These are phyloP conservation scores for Anseranas semipalmata DNA, from an alignment of 2,113 vertebrate genomes.

Conservation along the genomic window DNA sequence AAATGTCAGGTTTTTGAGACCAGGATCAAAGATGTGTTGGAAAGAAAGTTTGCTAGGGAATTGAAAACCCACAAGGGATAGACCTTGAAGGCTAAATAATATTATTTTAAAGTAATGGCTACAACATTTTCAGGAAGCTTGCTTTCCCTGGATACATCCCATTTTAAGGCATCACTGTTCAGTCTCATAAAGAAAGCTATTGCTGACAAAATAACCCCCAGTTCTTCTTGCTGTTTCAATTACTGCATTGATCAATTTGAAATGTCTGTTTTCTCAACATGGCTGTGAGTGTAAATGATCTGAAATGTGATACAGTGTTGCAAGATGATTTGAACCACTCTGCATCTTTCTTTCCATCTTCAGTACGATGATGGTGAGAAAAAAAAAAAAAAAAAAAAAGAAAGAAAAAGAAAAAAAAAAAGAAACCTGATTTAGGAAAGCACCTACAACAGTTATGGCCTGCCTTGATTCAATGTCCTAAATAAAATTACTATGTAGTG, in stretches of 20 bases:
- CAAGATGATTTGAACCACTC: neutral
- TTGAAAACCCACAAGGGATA: slow-evolving; percentile 62
- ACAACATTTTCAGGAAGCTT: slow-evolving; percentile 59
- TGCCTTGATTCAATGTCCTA: neutral
- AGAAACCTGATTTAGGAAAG: neutral
- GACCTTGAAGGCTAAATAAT: slow-evolving; percentile 51
- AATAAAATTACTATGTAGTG: neutral
- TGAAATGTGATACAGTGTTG: neutral
- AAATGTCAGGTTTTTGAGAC: slow-evolving; percentile 38
- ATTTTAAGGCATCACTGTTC: slow-evolving; percentile 70
- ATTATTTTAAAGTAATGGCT: slow-evolving; percentile 52
- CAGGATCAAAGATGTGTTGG: slow-evolving; percentile 48
- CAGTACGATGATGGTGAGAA: neutral
- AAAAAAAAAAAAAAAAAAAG: neutral
- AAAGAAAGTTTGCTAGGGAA: slow-evolving; percentile 59
- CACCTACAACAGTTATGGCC: neutral
- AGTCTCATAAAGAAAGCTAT: slow-evolving; percentile 33
- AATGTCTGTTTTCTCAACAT: slow-evolving; percentile 30
- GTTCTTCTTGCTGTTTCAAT: slow-evolving; percentile 44
- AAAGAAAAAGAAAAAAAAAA: neutral
- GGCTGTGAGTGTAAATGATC: neutral
- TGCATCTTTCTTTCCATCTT: neutral
- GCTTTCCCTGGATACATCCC: slow-evolving; percentile 54
- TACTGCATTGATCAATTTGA: slow-evolving; percentile 44
- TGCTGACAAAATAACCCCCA: slow-evolving; percentile 40